A percentile compares a stretch with the other conserved stretches of the same genome.
These are phyloP conservation scores for Thereva nobilitata DNA, from an alignment of 2,888 invertebrate genomes.

Conservation along the genomic window DNA sequence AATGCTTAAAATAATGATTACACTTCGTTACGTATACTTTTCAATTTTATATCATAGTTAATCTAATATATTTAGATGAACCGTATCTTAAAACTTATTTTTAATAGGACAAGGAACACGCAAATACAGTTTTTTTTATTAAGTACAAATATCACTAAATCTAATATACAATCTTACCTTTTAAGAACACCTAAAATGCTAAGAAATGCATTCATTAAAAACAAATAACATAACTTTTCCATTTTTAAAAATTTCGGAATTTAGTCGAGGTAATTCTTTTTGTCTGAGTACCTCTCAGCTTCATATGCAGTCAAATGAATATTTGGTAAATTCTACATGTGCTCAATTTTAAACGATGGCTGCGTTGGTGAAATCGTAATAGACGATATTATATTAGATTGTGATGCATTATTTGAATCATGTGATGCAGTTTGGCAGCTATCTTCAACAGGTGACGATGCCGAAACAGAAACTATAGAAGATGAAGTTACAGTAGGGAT, in stretches of 20 bases:
- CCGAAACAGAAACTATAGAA: constrained; percentile 41
- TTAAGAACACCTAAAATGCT: too few species aligned
- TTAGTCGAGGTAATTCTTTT: not conserved
- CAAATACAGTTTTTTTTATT: too few species aligned
- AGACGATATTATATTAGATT: constrained; percentile 54
- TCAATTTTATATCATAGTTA: too few species aligned
- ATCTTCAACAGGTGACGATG: constrained; percentile 39
- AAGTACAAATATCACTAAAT: too few species aligned
- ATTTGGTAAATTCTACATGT: constrained; percentile 50
- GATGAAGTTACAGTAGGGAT: constrained; percentile 43
- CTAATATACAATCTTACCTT: too few species aligned
- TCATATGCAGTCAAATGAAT: not conserved
- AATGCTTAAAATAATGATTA: too few species aligned
- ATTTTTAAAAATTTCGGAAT: not conserved
- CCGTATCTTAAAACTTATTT: too few species aligned
- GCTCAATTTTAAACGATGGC: constrained; percentile 57
- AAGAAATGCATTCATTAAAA: too few species aligned
- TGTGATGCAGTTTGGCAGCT: constrained; percentile 34
- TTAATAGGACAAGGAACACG: too few species aligned
- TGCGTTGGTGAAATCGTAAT: constrained; percentile 55
- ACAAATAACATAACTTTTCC: too few species aligned
- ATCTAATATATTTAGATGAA: too few species aligned
- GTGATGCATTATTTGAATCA: constrained; percentile 40
- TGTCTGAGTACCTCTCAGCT: constrained; percentile 3
- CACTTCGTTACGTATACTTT: too few species aligned